Conservation (phyloP, 2,888 invertebrate genomes). For the Mythimna albipuncta region DNA sequence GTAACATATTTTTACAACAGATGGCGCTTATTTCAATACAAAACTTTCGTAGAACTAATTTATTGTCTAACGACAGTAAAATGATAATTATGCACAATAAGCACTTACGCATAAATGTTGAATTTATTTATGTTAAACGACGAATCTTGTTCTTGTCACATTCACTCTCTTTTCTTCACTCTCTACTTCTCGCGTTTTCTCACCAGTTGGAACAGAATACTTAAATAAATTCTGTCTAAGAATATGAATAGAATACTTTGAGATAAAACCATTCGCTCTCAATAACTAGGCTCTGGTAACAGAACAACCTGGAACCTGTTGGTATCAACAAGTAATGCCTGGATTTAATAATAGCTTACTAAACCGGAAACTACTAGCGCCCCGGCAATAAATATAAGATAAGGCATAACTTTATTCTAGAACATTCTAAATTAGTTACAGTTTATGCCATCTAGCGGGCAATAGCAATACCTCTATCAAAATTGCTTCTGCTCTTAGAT, state of each 20-base stretch:
- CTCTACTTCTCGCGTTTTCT: too few species aligned
- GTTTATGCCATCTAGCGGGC: constrained; percentile 29
- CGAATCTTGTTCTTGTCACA: background rate
- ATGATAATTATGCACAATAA: background rate
- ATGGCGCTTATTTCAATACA: constrained; percentile 2
- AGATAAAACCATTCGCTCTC: background rate
- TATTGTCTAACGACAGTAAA: background rate
- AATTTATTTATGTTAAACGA: background rate
- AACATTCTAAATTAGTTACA: constrained; percentile 21
- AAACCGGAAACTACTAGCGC: constrained; percentile 41
- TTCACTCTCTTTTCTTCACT: background rate
- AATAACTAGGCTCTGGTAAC: background rate
- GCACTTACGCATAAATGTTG: background rate
- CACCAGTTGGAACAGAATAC: too few species aligned
- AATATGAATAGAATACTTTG: background rate
- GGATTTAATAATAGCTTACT: background rate
- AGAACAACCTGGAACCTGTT: background rate
- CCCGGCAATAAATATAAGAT: background rate
- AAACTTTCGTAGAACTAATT: too few species aligned
- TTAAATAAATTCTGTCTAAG: too few species aligned
- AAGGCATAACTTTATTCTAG: constrained; percentile 22
- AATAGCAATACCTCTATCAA: constrained; percentile 22
- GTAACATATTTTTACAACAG: constrained; percentile 7
- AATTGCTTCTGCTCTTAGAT: background rate
- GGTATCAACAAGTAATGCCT: too few species aligned